Percentiles rank a stretch among this genome's conserved stretches.
phyloP scores from a whole-genome alignment of 2,797 vertebrate species.

The Hapalemur alaotrensis region DNA sequence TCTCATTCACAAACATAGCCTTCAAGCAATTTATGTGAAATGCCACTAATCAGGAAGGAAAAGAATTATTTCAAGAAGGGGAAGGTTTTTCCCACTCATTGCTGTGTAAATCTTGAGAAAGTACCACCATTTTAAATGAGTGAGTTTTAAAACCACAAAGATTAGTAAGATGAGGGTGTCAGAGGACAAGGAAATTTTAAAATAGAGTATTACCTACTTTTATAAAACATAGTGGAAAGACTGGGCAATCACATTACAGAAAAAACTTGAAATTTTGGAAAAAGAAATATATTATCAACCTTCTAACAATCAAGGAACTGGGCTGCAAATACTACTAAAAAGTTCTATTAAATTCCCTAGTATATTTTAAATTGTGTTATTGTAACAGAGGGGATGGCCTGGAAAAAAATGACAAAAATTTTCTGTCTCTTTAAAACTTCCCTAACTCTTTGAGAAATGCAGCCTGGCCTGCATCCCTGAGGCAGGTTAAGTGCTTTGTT shows the following conservation, averaged over 20 bases:
- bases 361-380: neutral
- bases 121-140: neutral
- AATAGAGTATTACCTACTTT: neutral
- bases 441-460: no score
- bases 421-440: no score
- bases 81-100: neutral
- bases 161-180: neutral
- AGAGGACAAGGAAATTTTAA: neutral
- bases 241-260: neutral
- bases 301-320: neutral
- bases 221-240: neutral
- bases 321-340: neutral
- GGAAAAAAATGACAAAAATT: no score
- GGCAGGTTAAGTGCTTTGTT: no score
- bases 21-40: constrained; percentile 29
- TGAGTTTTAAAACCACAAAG: neutral
- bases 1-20: neutral
- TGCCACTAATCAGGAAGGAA: neutral
- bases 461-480: no score
- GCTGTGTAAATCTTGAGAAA: neutral
- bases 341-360: neutral
- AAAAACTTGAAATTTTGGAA: neutral
- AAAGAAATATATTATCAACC: neutral
- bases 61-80: neutral
- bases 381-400: no score